Percentiles rank a stretch among this genome's conserved stretches.
Conservation (phyloP, 2,797 vertebrate species). For the Holocentrus rufus region DNA sequence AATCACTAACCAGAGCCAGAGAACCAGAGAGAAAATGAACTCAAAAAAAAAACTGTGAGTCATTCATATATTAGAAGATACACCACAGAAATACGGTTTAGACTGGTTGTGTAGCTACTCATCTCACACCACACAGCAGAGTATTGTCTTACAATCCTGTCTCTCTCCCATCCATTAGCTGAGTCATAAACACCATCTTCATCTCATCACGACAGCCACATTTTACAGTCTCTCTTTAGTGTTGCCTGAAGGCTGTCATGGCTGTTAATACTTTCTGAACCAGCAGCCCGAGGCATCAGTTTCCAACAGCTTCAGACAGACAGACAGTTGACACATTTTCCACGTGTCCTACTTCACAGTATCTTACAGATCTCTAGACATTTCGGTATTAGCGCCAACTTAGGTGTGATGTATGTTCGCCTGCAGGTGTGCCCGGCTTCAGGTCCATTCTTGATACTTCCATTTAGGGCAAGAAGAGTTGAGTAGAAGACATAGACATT, state of each 20-base stretch:
- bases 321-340: conserved; percentile 32
- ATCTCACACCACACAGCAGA: neutral
- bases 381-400: neutral
- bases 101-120: conserved; percentile 13
- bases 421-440: conserved; percentile 13
- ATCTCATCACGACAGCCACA: conserved; percentile 34
- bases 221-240: conserved; percentile 30
- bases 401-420: conserved; percentile 9
- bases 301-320: conserved; percentile 53
- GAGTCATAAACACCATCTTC: conserved; percentile 42
- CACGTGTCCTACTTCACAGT: neutral
- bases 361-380: conserved; percentile 11
- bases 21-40: conserved; percentile 3
- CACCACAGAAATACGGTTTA: neutral
- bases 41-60: conserved; percentile 12
- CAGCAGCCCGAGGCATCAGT: conserved; percentile 63
- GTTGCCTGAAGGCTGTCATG: conserved; percentile 8
- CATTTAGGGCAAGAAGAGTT: neutral
- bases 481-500: neutral
- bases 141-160: conserved; percentile 1
- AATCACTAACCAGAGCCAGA: conserved; percentile 19
- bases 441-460: conserved; percentile 19
- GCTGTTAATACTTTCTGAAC: conserved; percentile 26
- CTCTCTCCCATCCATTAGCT: conserved; percentile 15
- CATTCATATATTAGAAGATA: conserved; percentile 19